Evolutionary conservation across 2,113 vertebrate genomes (phyloP).

Genomic region (Pseudorhombus dupliciocellatus): DNA sequence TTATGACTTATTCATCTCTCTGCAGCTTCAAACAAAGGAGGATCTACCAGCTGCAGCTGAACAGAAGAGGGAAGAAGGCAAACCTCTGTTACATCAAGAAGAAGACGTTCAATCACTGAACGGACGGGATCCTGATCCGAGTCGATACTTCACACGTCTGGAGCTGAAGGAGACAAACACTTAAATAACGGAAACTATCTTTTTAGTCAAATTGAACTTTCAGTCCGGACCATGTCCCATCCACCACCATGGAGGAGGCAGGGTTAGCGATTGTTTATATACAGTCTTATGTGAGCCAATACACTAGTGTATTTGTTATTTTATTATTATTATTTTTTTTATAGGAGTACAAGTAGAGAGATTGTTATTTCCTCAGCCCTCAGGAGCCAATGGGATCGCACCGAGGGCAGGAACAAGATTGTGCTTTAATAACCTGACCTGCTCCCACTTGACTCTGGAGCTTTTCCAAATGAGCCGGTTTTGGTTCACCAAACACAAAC

Average conservation of each 20-base stretch:
- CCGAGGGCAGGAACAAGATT: constrained; percentile 37
- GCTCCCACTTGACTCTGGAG: constrained; percentile 38
- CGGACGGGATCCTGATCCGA: not conserved
- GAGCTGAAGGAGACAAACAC: too few species aligned
- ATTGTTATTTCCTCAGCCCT: not conserved
- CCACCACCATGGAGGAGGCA: too few species aligned
- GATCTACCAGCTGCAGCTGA: not conserved
- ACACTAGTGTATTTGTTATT: not conserved
- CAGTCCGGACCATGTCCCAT: too few species aligned
- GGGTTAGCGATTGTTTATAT: too few species aligned
- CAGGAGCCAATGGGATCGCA: constrained; percentile 1
- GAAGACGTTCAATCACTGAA: constrained; percentile 1
- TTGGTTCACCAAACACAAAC: constrained; percentile 45
- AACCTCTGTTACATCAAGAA: not conserved
- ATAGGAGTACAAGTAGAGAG: not conserved
- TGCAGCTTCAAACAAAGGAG: constrained; percentile 34
- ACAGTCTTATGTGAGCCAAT: too few species aligned
- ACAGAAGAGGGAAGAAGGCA: not conserved
- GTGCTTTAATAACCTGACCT: constrained; percentile 41
- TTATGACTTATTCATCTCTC: constrained; percentile 23
- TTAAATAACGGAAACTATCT: too few species aligned
- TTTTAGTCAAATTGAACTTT: too few species aligned
- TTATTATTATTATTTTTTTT: not conserved
- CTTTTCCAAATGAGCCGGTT: constrained; percentile 57
- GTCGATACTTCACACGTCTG: not conserved